A percentile compares a stretch with the other conserved stretches of the same genome.
phyloP scores from a whole-genome alignment of 1,140 invertebrate species.

The Chironomus tepperi region DNA sequence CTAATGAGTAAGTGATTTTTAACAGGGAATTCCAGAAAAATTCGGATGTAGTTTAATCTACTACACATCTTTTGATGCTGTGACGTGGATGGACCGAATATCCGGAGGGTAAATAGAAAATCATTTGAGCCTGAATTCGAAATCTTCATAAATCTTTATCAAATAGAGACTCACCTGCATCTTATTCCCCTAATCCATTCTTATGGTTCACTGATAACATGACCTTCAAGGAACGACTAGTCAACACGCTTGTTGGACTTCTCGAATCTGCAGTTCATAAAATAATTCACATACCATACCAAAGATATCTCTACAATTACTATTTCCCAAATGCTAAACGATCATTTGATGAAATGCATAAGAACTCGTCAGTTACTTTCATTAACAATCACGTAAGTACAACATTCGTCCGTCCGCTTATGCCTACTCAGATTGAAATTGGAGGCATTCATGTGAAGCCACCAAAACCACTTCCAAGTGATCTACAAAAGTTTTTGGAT shows the following conservation, averaged over 20 bases:
- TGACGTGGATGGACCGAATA: slow-evolving; percentile 38
- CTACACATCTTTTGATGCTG: slow-evolving; percentile 37
- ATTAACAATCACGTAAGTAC: neutral
- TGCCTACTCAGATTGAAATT: slow-evolving; percentile 24
- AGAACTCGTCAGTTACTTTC: neutral
- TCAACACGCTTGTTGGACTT: slow-evolving; percentile 34
- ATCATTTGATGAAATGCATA: neutral
- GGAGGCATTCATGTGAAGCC: slow-evolving; percentile 39
- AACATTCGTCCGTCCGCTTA: neutral
- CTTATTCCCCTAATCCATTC: slow-evolving; percentile 37
- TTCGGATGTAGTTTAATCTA: slow-evolving; percentile 32
- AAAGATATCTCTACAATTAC: slow-evolving; percentile 26
- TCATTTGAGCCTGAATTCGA: slow-evolving; percentile 35
- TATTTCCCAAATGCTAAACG: neutral
- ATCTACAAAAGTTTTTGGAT: slow-evolving; percentile 40
- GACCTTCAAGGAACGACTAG: slow-evolving; percentile 39
- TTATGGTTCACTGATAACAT: slow-evolving; percentile 36
- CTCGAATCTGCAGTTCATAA: slow-evolving; percentile 17
- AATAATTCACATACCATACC: slow-evolving; percentile 32
- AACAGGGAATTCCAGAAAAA: neutral
- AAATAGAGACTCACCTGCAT: slow-evolving; percentile 35
- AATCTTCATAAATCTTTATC: slow-evolving; percentile 37
- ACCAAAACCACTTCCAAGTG: slow-evolving; percentile 35
- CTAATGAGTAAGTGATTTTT: neutral
- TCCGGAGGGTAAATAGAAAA: slow-evolving; percentile 33